A percentile compares a stretch with the other conserved stretches of the same genome.
Evolutionary conservation across 2,113 vertebrate species (phyloP).

Genomic region (Strix aluco): DNA sequence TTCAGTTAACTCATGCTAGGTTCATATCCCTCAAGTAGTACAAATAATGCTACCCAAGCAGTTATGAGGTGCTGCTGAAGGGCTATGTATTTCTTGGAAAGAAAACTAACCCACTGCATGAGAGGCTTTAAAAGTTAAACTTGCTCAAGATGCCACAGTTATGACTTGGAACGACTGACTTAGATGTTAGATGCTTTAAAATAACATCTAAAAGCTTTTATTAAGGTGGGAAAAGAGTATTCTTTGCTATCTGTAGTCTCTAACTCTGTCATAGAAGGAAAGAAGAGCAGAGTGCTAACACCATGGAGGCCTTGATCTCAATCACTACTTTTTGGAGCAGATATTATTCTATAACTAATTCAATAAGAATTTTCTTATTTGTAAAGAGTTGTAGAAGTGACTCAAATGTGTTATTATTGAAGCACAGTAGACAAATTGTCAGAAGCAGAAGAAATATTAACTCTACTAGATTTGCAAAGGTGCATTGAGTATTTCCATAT

Average conservation of each 20-base stretch:
- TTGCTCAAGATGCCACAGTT: background rate
- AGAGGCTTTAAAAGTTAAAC: background rate
- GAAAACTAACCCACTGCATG: background rate
- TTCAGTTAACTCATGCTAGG: background rate
- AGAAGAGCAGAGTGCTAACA: background rate
- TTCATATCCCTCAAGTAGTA: background rate
- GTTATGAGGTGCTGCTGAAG: background rate
- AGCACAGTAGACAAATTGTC: background rate
- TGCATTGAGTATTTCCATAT: background rate
- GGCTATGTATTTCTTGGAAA: background rate
- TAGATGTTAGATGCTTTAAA: background rate
- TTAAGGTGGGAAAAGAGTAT: background rate
- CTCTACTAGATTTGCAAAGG: background rate
- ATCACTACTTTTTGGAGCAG: background rate
- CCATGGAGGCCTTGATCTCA: background rate
- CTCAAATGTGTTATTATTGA: background rate
- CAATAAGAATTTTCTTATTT: background rate
- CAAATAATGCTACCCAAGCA: background rate
- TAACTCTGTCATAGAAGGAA: background rate
- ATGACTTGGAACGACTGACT: background rate
- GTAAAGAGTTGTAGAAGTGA: background rate
- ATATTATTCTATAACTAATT: accelerated
- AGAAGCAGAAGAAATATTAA: background rate
- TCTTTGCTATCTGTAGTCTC: background rate
- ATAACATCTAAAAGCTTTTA: background rate